Evolutionary conservation across 2,888 invertebrate species (phyloP).

Genomic region (Leptinotarsa haldemani): DNA sequence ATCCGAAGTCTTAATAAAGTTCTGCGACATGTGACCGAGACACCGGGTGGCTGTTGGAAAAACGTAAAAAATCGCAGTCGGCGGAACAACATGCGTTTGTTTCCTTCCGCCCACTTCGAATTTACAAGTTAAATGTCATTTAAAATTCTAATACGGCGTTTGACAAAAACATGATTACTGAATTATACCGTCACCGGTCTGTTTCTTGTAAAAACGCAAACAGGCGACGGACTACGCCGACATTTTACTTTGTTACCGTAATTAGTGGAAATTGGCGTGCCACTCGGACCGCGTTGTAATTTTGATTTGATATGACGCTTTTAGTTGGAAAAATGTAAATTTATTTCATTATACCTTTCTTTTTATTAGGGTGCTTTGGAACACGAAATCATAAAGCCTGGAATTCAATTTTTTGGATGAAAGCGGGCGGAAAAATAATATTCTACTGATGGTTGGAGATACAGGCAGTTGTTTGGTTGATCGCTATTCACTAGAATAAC

Average conservation of each 20-base stretch:
- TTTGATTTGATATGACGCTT: conserved; percentile 7
- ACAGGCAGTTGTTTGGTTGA: background rate
- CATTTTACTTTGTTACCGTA: conserved; percentile 52
- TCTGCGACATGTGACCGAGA: conserved; percentile 49
- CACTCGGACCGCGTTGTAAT: background rate
- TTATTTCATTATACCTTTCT: conserved; percentile 4
- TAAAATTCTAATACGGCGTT: conserved; percentile 54
- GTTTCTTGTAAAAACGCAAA: conserved; percentile 43
- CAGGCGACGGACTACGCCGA: conserved; percentile 42
- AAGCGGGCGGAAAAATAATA: background rate
- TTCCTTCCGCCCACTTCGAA: conserved; percentile 59
- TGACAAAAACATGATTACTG: conserved; percentile 57
- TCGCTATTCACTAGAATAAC: no score
- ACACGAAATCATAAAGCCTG: background rate
- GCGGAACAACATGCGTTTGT: conserved; percentile 57
- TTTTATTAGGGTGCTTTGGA: background rate
- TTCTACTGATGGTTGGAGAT: background rate
- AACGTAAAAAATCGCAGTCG: conserved; percentile 52
- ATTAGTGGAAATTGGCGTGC: conserved; percentile 46
- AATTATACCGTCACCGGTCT: conserved; percentile 49
- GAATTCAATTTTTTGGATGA: background rate
- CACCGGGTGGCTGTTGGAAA: conserved; percentile 19
- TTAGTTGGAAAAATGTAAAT: conserved; percentile 9
- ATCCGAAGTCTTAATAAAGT: conserved; percentile 36
- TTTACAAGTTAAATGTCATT: conserved; percentile 57